Conservation (phyloP, 2,113 vertebrate genomes). For the Notothenia rossii region DNA sequence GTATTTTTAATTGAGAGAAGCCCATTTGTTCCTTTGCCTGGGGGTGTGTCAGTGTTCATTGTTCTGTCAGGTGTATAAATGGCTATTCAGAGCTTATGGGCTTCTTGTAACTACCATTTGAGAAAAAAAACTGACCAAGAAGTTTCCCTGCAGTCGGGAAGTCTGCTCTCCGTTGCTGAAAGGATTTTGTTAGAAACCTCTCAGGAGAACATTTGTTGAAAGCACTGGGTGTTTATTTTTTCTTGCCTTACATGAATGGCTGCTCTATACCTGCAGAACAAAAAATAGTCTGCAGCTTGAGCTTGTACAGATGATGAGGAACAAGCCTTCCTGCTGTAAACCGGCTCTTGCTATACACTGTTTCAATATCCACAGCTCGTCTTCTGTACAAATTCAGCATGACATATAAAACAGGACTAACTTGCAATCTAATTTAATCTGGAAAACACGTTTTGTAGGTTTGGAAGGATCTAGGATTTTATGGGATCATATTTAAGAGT, state of each 20-base stretch:
- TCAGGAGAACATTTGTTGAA: slow-evolving; percentile 29
- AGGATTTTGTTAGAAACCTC: slow-evolving; percentile 35
- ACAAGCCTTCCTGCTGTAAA: background rate
- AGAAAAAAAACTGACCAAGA: background rate
- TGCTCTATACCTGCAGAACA: slow-evolving; percentile 30
- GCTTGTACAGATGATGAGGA: background rate
- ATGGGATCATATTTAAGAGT: background rate
- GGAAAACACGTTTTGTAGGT: background rate
- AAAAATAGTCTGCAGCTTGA: background rate
- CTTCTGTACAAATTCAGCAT: background rate
- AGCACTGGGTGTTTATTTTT: slow-evolving; percentile 35
- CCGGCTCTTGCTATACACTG: background rate
- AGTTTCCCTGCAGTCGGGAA: slow-evolving; percentile 18
- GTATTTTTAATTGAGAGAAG: background rate
- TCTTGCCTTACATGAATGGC: slow-evolving; percentile 31
- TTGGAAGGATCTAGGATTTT: slow-evolving; percentile 7
- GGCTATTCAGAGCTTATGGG: background rate
- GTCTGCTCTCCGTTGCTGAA: slow-evolving; percentile 30
- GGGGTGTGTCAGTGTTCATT: background rate
- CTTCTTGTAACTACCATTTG: background rate
- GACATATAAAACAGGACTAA: slow-evolving; percentile 4
- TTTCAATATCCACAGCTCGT: background rate
- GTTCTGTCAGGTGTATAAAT: background rate
- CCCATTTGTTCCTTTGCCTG: background rate
- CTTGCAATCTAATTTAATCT: background rate